Base-by-base conservation (phyloP, 1,140 invertebrate species). In the Aphis gossypii region DNA sequence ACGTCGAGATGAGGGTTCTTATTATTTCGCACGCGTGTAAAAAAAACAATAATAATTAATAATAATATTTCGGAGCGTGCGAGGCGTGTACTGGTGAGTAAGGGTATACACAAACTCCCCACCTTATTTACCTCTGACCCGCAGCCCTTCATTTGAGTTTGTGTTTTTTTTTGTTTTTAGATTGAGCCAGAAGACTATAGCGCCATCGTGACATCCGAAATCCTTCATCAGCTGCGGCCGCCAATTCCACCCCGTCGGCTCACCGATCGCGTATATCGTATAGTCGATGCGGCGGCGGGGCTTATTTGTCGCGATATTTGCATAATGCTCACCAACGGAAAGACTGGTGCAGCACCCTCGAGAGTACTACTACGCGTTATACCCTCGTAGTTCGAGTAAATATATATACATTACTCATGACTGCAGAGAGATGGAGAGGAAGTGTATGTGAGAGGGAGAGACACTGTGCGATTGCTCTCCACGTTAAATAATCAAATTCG, bases 281-380 rank as follows among this genome's bases (percentile, higher is more conserved):
- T 44, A n/a, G 46, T 68, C 21, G 18, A n/a, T 51, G 30, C 46
- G 3, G 0, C 87, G 23, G n/a, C 20, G 54, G 54, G 38, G 23
- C 90, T 60, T 91, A 41, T 91, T 76, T 91, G 56, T 91, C 90
- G 56, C 46, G 44, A 76, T 83, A 76, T 92, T 92, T 82, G 90
- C 90, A 92, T 92, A 82, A 92, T 92, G 20, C 44, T 51, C 35
- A 68, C 68, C 90, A n/a, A 51, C 30, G 68, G 60, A 18, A 92
- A 35, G n/a, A 54, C 60, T n/a, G 30, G 60, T 76, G 60, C n/a
- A n/a, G n/a, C 87, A 54, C 87, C 87, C 87, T n/a, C 35, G n/a
- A 51, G 86, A n/a, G 30, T 48, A 87, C 84, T 48, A 48, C 86
- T 51, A 44, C 18, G 41, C 14, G 41, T 25, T 46, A 46, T 23